A percentile compares a stretch with the other conserved stretches of the same genome.
Conservation (phyloP, 2,888 invertebrate genomes). For the Corbicula japonica region DNA sequence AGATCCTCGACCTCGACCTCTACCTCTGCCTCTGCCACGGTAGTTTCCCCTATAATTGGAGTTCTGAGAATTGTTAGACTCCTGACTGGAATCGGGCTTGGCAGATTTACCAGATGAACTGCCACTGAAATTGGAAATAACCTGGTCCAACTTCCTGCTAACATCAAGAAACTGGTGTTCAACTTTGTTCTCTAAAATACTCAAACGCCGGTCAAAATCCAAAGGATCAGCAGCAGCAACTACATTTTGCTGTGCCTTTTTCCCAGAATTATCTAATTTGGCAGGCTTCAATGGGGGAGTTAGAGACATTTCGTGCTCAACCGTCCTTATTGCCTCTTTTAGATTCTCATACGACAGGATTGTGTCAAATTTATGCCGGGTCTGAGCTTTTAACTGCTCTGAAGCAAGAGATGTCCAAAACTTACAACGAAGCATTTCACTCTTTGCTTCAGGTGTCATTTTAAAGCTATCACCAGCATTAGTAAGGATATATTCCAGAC, state of each 20-base stretch:
- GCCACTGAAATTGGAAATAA: not conserved
- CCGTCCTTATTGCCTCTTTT: not conserved
- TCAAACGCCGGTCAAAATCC: constrained; percentile 1
- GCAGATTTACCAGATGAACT: too few species aligned
- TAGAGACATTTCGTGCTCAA: constrained; percentile 2
- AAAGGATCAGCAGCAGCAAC: not conserved
- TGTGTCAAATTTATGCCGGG: constrained; percentile 18
- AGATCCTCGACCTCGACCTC: constrained; percentile 10
- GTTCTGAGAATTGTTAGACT: too few species aligned
- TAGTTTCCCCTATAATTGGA: too few species aligned
- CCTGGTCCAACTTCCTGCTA: not conserved
- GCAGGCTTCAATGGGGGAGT: not conserved
- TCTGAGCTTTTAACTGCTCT: constrained; percentile 10
- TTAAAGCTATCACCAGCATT: too few species aligned
- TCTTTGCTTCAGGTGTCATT: constrained; percentile 3
- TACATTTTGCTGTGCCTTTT: not conserved
- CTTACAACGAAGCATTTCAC: constrained; percentile 15
- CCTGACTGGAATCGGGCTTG: too few species aligned
- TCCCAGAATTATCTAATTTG: not conserved
- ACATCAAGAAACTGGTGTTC: not conserved
- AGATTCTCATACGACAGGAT: constrained; percentile 7
- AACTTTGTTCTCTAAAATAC: not conserved
- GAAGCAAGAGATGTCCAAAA: constrained; percentile 23
- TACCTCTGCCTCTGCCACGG: too few species aligned
- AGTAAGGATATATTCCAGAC: too few species aligned